Evolutionary conservation across 2,888 invertebrate genomes (phyloP).

Genomic region (Clusia tigrina): DNA sequence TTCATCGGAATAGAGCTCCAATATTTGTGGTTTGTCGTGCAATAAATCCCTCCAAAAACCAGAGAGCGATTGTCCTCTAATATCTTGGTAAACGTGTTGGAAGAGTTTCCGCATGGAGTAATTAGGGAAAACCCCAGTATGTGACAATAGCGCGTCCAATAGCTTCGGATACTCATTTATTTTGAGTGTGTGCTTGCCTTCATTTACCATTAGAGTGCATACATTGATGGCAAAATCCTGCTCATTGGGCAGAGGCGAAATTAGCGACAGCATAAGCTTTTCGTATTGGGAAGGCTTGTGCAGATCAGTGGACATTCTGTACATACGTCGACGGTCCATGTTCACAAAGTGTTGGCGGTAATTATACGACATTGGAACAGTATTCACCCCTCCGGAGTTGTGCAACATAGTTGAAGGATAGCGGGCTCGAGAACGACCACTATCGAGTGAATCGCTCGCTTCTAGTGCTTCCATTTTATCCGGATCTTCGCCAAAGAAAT

Average conservation of each 20-base stretch:
- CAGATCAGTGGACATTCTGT: conserved; percentile 74
- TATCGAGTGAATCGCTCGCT: conserved; percentile 69
- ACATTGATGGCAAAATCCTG: conserved; percentile 98
- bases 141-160: conserved; percentile 88
- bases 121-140: conserved; percentile 92
- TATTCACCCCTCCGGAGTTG: conserved; percentile 45
- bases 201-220: conserved; percentile 93
- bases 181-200: conserved; percentile 87
- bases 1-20: conserved; percentile 59
- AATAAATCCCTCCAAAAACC: conserved; percentile 79
- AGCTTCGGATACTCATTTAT: conserved; percentile 86
- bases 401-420: conserved; percentile 69
- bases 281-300: conserved; percentile 81
- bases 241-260: conserved; percentile 97
- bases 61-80: conserved; percentile 72
- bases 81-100: conserved; percentile 71
- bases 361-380: conserved; percentile 79
- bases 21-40: conserved; percentile 59
- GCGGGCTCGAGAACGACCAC: conserved; percentile 72
- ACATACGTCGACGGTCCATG: conserved; percentile 70
- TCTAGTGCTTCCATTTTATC: conserved; percentile 76
- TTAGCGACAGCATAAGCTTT: conserved; percentile 85
- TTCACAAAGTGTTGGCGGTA: conserved; percentile 78
- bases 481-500: conserved; percentile 88
- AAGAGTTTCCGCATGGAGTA: conserved; percentile 73